Evolutionary conservation across 2,797 vertebrate species (phyloP).

Genomic region (Mionectes olivaceus): DNA sequence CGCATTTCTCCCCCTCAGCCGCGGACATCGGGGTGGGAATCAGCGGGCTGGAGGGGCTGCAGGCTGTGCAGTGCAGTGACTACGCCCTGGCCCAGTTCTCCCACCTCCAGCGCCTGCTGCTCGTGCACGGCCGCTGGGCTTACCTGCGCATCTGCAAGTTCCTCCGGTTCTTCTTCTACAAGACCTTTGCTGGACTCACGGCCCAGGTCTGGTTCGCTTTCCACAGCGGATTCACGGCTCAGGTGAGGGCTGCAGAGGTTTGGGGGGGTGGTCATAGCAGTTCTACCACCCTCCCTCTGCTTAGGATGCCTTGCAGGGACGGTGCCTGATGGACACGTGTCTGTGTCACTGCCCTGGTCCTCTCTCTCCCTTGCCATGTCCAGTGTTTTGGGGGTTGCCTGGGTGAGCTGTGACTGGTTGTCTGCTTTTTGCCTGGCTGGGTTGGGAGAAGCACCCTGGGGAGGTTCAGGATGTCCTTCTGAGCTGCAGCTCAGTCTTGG

Average conservation of each 20-base stretch:
- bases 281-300: fast-evolving
- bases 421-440: neutral
- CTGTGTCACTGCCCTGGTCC: fast-evolving
- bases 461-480: neutral
- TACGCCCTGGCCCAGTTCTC: constrained; percentile 89
- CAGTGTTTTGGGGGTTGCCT: fast-evolving
- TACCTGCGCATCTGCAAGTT: constrained; percentile 89
- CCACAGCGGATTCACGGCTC: constrained; percentile 89
- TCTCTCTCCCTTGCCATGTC: neutral
- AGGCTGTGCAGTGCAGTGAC: constrained; percentile 92
- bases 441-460: neutral
- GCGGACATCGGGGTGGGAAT: constrained; percentile 93
- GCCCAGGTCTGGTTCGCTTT: constrained; percentile 91
- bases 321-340: fast-evolving
- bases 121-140: constrained; percentile 93
- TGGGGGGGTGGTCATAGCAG: neutral
- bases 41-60: constrained; percentile 88
- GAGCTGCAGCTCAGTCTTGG: neutral
- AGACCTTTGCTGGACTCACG: constrained; percentile 87
- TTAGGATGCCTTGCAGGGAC: neutral
- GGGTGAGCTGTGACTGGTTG: neutral
- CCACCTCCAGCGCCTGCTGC: constrained; percentile 88
- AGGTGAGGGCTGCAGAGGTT: constrained; percentile 75
- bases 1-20: constrained; percentile 58
- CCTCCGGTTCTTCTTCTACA: constrained; percentile 91